Percentiles rank a stretch among this genome's conserved stretches.
These are phyloP conservation scores for Pangasius larnaudii DNA, from an alignment of 2,797 vertebrate species.

Conservation along the genomic window DNA sequence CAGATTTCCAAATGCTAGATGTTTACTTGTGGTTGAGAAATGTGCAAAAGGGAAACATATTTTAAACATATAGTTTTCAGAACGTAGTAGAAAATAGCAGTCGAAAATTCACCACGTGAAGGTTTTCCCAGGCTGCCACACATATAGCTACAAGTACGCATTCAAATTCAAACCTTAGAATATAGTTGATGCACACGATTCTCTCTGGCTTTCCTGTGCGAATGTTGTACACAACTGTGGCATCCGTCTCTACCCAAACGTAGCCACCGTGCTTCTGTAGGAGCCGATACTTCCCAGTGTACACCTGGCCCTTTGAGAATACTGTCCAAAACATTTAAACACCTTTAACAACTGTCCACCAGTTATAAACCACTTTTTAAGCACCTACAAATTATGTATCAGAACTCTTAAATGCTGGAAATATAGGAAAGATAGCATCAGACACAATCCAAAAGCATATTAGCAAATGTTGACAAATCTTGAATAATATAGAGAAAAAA, in stretches of 20 bases:
- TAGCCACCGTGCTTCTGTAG: slow-evolving; percentile 63
- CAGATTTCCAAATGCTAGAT: neutral
- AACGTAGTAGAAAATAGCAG: neutral
- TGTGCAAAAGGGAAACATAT: neutral
- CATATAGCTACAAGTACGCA: neutral
- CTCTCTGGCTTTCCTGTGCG: slow-evolving; percentile 57
- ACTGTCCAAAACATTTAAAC: slow-evolving; percentile 51
- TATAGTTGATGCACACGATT: slow-evolving; percentile 66
- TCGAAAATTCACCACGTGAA: neutral
- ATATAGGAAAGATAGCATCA: neutral
- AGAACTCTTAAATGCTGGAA: neutral
- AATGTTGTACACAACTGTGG: slow-evolving; percentile 58
- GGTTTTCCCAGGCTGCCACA: neutral
- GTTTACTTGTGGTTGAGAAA: neutral
- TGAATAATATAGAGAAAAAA: neutral
- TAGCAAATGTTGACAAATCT: neutral
- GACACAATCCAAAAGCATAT: neutral
- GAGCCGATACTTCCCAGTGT: slow-evolving; percentile 64
- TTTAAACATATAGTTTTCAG: neutral
- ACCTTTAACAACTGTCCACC: slow-evolving; percentile 16
- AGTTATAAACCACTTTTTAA: neutral
- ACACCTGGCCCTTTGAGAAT: slow-evolving; percentile 63
- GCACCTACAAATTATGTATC: neutral
- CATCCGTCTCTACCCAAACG: slow-evolving; percentile 66
- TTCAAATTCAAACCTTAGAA: slow-evolving; percentile 62